Evolutionary conservation across 2,113 vertebrate genomes (phyloP).

Genomic region (Corythornis cristatus): DNA sequence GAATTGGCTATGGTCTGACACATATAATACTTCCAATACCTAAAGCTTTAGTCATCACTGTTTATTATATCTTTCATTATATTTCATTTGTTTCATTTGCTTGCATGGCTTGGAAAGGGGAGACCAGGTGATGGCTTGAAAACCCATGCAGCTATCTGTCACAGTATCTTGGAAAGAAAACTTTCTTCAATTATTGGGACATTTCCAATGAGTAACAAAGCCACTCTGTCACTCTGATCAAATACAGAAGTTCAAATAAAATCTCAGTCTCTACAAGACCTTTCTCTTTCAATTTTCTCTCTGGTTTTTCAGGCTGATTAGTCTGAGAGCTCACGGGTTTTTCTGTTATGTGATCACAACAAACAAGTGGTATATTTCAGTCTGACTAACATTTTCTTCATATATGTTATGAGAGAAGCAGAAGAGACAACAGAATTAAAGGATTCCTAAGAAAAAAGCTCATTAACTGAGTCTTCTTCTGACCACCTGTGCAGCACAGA

Average conservation of each 20-base stretch:
- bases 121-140: not conserved
- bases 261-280: not conserved
- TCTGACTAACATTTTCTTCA: not conserved
- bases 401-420: not conserved
- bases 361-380: not conserved
- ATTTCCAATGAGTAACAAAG: not conserved
- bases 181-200: not conserved
- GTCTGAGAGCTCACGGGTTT: not conserved
- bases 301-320: not conserved
- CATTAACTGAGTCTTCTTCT: not conserved
- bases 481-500: not conserved
- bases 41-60: not conserved
- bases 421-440: not conserved
- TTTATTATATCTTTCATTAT: not conserved
- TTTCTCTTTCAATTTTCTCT: not conserved
- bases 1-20: not conserved
- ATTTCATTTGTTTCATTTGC: not conserved
- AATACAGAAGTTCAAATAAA: not conserved
- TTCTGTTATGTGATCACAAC: not conserved
- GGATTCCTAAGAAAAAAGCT: not conserved
- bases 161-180: not conserved
- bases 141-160: not conserved
- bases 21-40: not conserved
- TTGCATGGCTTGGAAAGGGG: not conserved
- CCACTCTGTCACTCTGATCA: not conserved